These are phyloP conservation scores for Mionectes macconnelli DNA, from an alignment of 2,113 vertebrate species.

Conservation along the genomic window DNA sequence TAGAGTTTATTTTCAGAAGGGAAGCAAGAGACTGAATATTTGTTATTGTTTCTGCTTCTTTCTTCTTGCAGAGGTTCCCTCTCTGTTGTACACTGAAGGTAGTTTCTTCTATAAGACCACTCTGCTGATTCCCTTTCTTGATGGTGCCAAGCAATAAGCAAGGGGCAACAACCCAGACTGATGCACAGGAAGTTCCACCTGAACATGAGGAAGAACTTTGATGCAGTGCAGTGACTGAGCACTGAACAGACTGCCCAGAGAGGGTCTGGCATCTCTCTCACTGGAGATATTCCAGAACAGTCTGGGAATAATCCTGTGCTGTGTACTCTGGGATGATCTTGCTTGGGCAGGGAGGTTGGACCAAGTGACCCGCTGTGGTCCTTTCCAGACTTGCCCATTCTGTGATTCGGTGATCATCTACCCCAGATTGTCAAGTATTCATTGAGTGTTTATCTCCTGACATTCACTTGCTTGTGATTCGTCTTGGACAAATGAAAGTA, in stretches of 20 bases:
- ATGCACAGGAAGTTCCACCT: background rate
- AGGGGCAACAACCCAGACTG: background rate
- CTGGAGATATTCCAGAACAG: rapidly evolving
- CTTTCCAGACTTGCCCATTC: background rate
- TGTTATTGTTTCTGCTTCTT: background rate
- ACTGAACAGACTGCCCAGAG: background rate
- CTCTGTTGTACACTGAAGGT: background rate
- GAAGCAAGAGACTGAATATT: background rate
- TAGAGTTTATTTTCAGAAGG: background rate
- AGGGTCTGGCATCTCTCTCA: background rate
- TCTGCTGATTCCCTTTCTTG: background rate
- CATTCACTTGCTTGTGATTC: background rate
- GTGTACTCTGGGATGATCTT: background rate
- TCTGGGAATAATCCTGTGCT: background rate
- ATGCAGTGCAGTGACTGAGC: rapidly evolving
- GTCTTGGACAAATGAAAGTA: background rate
- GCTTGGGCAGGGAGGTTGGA: background rate
- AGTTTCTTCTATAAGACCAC: background rate
- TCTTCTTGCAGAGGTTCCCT: rapidly evolving
- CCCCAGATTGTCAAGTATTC: rapidly evolving
- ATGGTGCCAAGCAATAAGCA: background rate
- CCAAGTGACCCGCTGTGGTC: too few species aligned
- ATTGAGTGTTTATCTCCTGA: rapidly evolving
- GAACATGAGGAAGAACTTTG: background rate
- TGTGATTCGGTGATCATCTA: background rate